Evolutionary conservation across 2,888 invertebrate species (phyloP).

Genomic region (Melanostoma scalare): DNA sequence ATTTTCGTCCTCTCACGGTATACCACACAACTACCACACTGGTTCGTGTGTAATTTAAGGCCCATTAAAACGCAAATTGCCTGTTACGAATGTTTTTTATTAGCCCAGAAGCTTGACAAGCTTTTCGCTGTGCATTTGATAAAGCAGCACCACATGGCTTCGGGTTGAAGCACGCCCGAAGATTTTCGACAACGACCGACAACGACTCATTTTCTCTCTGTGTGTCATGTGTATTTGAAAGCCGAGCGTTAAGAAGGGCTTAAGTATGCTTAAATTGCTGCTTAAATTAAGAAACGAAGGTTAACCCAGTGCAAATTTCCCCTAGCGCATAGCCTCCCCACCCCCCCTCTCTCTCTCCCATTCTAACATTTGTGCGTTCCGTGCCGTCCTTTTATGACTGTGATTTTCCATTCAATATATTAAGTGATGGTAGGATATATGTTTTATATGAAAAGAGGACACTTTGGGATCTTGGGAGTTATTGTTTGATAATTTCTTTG

Average conservation of each 20-base stretch:
- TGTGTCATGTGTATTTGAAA: slow-evolving; percentile 60
- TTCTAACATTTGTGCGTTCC: neutral
- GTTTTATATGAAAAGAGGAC: slow-evolving; percentile 46
- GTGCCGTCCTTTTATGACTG: slow-evolving; percentile 41
- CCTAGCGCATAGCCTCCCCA: too few relatives aligned
- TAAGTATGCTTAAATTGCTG: slow-evolving; percentile 61
- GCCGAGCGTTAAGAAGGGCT: slow-evolving; percentile 63
- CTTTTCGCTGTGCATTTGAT: slow-evolving; percentile 59
- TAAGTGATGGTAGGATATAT: slow-evolving; percentile 42
- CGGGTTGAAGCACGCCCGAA: slow-evolving; percentile 25
- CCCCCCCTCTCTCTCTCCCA: neutral
- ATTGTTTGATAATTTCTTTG: slow-evolving; percentile 71
- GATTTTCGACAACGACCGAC: slow-evolving; percentile 23
- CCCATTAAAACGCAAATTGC: slow-evolving; percentile 70
- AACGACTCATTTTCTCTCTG: slow-evolving; percentile 38
- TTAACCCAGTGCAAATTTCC: slow-evolving; percentile 37
- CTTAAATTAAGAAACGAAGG: slow-evolving; percentile 69
- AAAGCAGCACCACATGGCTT: slow-evolving; percentile 18
- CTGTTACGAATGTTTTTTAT: slow-evolving; percentile 71
- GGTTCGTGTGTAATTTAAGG: slow-evolving; percentile 60
- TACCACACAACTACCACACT: slow-evolving; percentile 5
- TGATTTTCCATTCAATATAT: slow-evolving; percentile 70
- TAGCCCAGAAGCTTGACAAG: slow-evolving; percentile 49
- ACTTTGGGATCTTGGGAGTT: slow-evolving; percentile 58
- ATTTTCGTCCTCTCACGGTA: slow-evolving; percentile 31